Conservation (phyloP, 2,888 invertebrate genomes). For the Apantesis nais region DNA sequence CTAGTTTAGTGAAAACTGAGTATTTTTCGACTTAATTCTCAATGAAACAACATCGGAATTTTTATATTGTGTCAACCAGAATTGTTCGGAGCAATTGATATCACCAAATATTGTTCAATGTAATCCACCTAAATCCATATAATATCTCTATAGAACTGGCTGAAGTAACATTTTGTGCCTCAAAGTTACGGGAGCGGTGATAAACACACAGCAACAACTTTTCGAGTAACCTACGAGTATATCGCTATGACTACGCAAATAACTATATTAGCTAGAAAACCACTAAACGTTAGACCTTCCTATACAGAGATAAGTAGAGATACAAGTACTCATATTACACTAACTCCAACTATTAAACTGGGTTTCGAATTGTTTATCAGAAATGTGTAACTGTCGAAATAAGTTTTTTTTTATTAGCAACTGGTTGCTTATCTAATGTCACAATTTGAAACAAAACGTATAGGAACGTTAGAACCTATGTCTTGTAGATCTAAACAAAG, state of each 20-base stretch:
- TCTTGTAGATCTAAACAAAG: no score
- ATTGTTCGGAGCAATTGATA: neutral
- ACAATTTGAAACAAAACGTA: no score
- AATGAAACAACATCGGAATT: neutral
- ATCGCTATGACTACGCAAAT: no score
- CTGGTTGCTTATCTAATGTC: no score
- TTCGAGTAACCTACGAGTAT: neutral
- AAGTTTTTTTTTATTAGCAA: no score
- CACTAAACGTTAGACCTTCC: neutral
- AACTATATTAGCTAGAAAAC: neutral
- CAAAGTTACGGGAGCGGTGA: neutral
- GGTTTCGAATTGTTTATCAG: no score
- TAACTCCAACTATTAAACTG: no score
- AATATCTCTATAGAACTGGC: neutral
- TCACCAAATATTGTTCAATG: neutral
- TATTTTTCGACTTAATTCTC: neutral
- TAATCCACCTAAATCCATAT: neutral
- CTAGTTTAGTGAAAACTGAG: no score
- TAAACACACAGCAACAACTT: neutral
- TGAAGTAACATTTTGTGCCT: neutral
- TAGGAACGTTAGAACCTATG: no score
- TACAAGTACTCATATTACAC: neutral
- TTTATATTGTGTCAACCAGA: no score
- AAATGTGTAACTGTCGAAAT: no score
- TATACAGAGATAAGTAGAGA: neutral